These are phyloP conservation scores for Darevskia nairensis DNA, from an alignment of 2,797 vertebrate genomes.

Conservation along the genomic window DNA sequence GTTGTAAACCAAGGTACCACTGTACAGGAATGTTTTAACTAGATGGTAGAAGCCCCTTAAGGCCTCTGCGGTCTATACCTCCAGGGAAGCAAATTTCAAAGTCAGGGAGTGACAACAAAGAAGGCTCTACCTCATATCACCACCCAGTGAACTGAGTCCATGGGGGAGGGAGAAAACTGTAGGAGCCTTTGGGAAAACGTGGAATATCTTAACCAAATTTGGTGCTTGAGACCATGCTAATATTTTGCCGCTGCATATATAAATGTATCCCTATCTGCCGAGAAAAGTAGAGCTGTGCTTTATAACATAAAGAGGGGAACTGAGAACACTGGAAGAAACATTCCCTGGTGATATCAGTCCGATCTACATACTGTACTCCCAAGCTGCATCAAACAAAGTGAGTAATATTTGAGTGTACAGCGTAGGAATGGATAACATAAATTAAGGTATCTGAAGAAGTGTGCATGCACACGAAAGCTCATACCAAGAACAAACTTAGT, in stretches of 20 bases:
- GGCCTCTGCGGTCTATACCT: too few relatives aligned
- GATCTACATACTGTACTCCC: conserved; percentile 24
- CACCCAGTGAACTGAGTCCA: neutral
- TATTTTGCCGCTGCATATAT: conserved; percentile 44
- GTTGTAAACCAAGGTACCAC: too few relatives aligned
- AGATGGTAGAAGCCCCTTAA: too few relatives aligned
- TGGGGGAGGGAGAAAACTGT: too few relatives aligned
- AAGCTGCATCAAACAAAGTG: conserved; percentile 54
- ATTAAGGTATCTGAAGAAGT: conserved; percentile 50
- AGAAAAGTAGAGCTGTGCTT: conserved; percentile 38
- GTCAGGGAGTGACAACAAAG: too few relatives aligned
- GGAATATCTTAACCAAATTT: conserved; percentile 20
- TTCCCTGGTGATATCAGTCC: conserved; percentile 36
- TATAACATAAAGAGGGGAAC: conserved; percentile 42
- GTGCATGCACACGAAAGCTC: too few relatives aligned
- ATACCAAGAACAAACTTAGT: too few relatives aligned
- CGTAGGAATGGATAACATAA: conserved; percentile 42
- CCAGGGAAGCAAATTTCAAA: too few relatives aligned
- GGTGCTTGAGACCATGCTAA: conserved; percentile 40
- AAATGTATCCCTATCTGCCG: conserved; percentile 61
- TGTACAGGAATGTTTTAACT: too few relatives aligned
- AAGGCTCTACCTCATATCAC: neutral
- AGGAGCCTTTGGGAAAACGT: too few relatives aligned
- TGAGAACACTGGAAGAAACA: conserved; percentile 63
- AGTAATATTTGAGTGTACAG: conserved; percentile 56